Evolutionary conservation across 2,888 invertebrate genomes (phyloP), one percentile per base, ranked within the genome.

Genomic region (Smittia sp.): DNA sequence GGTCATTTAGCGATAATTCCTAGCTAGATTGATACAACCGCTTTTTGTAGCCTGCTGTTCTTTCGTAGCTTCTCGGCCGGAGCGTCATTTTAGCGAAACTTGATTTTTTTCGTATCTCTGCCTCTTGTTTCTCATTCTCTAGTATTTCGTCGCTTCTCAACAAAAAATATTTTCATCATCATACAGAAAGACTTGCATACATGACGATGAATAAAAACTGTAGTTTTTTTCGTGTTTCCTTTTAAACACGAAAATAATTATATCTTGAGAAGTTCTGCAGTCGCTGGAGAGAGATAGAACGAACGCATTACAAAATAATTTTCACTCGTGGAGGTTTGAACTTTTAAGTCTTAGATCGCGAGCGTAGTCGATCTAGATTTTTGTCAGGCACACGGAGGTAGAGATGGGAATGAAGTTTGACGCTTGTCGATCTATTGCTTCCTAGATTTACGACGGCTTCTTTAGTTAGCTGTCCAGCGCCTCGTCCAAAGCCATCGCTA

Each of bases 171-270:
- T 70, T 70, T 68, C 68, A 38, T 68, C 54, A 52, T 72, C 72
- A 72, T 72, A 72, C 62, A 72, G 25, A 62, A 32, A 72, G n/a
- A 63, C 4, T 9, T 25, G 63, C 25, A 63, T 63, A 63, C 63
- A 58, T 58, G 58, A 58, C 58, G 58, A 58, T 58, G 58, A 46
- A 46, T 22, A 72, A 52, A 72, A 69, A 72, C 62, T 62, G 72
- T 72, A 62, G 20, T 32, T 58, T 72, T 70, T 69, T 72, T 32
- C 32, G 72, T 72, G 72, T 38, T 72, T 72, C 72, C 72, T 72
- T 72, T 72, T 72, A 62, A 72, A 62, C 39, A 72, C 72, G 20
- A 72, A 72, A 72, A 72, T 72, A 72, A 72, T 72, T 72, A 72
- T 72, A 72, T 62, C 58, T 72, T 72, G 52, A 72, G 62, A 69